Evolutionary conservation across 2,113 vertebrate genomes (phyloP).

Genomic region (Gobio gobio): DNA sequence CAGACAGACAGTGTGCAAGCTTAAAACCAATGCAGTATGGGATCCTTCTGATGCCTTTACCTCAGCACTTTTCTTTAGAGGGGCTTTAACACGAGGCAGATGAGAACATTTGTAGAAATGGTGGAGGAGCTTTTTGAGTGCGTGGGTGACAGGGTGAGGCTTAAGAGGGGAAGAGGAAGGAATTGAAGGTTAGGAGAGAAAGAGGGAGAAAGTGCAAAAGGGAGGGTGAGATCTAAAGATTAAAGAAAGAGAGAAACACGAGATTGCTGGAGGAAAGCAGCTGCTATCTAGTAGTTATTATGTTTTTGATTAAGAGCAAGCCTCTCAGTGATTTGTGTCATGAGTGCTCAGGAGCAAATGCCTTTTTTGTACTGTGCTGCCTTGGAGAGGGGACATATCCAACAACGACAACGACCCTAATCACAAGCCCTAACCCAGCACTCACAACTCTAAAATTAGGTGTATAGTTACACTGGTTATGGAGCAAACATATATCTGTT

Average conservation of each 20-base stretch:
- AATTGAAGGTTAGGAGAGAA: background rate
- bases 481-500: background rate
- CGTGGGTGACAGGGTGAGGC: constrained; percentile 36
- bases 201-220: background rate
- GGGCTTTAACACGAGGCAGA: constrained; percentile 52
- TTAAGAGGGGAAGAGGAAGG: constrained; percentile 17
- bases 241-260: constrained; percentile 8
- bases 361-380: background rate
- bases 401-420: background rate
- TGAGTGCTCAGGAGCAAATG: constrained; percentile 36
- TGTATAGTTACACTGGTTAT: background rate
- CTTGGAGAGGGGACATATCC: background rate
- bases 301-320: constrained; percentile 49
- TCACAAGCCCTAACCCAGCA: background rate
- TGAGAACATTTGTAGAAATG: constrained; percentile 58
- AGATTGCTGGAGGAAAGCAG: constrained; percentile 44
- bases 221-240: constrained; percentile 26
- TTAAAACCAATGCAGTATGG: constrained; percentile 14
- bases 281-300: constrained; percentile 40
- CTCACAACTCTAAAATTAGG: constrained; percentile 9
- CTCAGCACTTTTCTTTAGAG: background rate
- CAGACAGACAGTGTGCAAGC: too few species aligned
- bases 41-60: constrained; percentile 19
- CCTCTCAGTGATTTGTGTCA: constrained; percentile 23
- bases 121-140: constrained; percentile 51